A percentile compares a stretch with the other conserved stretches of the same genome.
These are phyloP conservation scores for Seira sanloemensis DNA, from an alignment of 2,888 invertebrate genomes.

Conservation along the genomic window DNA sequence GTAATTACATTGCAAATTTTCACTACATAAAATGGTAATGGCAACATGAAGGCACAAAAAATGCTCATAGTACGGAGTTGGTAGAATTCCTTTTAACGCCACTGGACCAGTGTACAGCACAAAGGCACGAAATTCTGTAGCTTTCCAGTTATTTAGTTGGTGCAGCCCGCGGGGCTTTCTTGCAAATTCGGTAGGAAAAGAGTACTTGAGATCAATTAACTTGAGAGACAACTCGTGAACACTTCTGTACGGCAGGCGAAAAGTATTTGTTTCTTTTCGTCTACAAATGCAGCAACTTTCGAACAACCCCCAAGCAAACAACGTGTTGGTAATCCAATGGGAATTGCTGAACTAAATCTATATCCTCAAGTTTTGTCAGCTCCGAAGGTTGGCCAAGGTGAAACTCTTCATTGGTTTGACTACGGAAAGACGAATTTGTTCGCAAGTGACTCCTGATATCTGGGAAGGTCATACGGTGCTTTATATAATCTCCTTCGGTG, in stretches of 20 bases:
- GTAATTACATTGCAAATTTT: not conserved
- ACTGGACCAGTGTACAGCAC: conserved; percentile 73
- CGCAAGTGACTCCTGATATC: not conserved
- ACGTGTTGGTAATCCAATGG: conserved; percentile 66
- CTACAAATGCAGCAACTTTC: conserved; percentile 50
- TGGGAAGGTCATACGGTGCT: conserved; percentile 20
- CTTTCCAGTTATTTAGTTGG: conserved; percentile 73
- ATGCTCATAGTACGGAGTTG: conserved; percentile 49
- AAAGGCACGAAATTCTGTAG: conserved; percentile 73
- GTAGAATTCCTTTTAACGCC: conserved; percentile 62
- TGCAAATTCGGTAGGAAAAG: conserved; percentile 68
- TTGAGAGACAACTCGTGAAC: conserved; percentile 21
- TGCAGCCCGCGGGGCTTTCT: conserved; percentile 70
- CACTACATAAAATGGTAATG: conserved; percentile 17
- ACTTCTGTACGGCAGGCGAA: not conserved
- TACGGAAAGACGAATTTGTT: conserved; percentile 13
- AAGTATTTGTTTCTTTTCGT: not conserved
- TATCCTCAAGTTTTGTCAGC: conserved; percentile 10
- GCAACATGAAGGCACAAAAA: conserved; percentile 38
- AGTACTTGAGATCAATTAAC: conserved; percentile 12
- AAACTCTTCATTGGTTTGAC: not conserved
- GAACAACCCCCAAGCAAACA: conserved; percentile 54
- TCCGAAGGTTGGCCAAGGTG: conserved; percentile 20
- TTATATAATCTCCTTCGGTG: conserved; percentile 20
- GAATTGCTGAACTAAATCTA: conserved; percentile 48